A percentile compares a stretch with the other conserved stretches of the same genome.
Evolutionary conservation across 2,888 invertebrate species (phyloP).

Genomic region (Xestoiulus laeticollis): DNA sequence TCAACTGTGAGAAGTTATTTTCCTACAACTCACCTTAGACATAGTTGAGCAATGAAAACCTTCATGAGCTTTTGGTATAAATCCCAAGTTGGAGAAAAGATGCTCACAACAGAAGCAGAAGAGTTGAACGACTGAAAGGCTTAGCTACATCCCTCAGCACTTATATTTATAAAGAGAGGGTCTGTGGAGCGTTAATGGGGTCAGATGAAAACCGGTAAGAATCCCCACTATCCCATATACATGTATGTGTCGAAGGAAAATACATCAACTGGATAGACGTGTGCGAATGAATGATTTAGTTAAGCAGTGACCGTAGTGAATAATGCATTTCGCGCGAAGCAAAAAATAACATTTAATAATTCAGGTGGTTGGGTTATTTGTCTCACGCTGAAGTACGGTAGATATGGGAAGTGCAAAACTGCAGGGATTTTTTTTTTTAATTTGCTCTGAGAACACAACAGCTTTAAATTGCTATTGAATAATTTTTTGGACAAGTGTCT

Average conservation of each 20-base stretch:
- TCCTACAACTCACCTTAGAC: constrained; percentile 4
- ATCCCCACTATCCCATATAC: constrained; percentile 39
- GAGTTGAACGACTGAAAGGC: constrained; percentile 41
- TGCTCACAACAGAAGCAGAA: constrained; percentile 14
- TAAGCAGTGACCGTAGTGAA: constrained; percentile 22
- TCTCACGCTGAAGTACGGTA: neutral
- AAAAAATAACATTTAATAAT: neutral
- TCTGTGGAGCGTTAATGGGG: constrained; percentile 15
- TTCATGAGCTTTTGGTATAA: constrained; percentile 1
- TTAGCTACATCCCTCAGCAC: neutral
- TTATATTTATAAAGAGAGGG: constrained; percentile 25
- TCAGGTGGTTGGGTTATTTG: constrained; percentile 2
- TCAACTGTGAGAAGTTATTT: neutral
- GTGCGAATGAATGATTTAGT: constrained; percentile 10
- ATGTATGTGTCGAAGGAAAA: constrained; percentile 1
- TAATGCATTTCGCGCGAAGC: neutral
- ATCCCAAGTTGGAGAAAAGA: constrained; percentile 29
- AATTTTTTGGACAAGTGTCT: neutral
- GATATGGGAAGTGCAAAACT: neutral
- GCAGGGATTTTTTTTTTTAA: neutral
- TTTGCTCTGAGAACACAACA: neutral
- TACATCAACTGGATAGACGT: constrained; percentile 7
- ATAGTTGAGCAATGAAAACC: neutral
- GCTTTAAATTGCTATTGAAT: too few species aligned
- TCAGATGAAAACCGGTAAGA: constrained; percentile 40